Base-by-base conservation (phyloP, 2,113 vertebrate species). In the Hippocampus abdominalis region DNA sequence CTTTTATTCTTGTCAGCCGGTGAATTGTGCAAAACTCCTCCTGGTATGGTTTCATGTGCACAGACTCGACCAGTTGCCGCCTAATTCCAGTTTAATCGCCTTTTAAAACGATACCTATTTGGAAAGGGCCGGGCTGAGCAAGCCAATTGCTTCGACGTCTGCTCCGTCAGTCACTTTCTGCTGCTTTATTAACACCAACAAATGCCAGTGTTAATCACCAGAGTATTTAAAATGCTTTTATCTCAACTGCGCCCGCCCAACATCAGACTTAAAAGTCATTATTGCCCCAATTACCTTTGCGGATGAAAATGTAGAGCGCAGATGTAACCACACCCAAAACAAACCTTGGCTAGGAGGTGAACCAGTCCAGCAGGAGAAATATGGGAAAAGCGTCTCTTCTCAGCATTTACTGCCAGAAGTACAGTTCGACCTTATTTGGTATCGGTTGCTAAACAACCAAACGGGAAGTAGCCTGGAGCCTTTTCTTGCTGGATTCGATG, bases 31-130 rank as follows among this genome's bases (percentile, higher is more conserved):
- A 61, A 18, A 32, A 8, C 16, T 61, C 59, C 8, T 59, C 13
- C 8, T 39, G 8, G n/a, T 64, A 25, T 64, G n/a, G 2, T 8
- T 44, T 18, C n/a, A 29, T 29, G 32, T 0, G 66, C 23, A 51
- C 18, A 8, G 70, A 42, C 15, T 49, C 40, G 69, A 74, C 77
- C 62, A 69, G 71, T 70, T 20, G 32, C 44, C 80, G 75, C 32
- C 49, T 81, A 81, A 87, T 80, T 82, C 84, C 71, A 53, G 69
- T 82, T 79, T 83, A 81, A 83, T 83, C 60, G 27, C 67, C 66
- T 49, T 87, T 60, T 84, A 86, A 89, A 86, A 70, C 2, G 66
- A 89, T 83, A 85, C 73, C 76, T 74, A 64, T 80, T 77, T 71
- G 67, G 60, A 71, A 66, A 29, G 46, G 79, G 36, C 54, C n/a